Conservation (phyloP, 1,140 invertebrate genomes). For the Maniola jurtina region DNA sequence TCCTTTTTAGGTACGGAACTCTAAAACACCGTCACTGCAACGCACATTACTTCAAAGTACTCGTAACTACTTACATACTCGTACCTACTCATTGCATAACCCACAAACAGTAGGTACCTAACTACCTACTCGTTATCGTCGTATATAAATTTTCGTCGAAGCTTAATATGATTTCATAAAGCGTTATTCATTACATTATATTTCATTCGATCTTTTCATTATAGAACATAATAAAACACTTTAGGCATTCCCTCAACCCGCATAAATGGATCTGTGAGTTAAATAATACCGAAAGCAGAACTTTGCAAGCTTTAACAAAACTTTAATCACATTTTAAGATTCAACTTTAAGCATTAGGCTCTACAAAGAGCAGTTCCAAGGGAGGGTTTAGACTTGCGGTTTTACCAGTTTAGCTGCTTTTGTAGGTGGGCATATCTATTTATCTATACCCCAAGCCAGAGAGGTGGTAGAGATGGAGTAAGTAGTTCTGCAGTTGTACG, state of each 20-base stretch:
- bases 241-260: constrained; percentile 6
- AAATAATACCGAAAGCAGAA: constrained; percentile 18
- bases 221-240: constrained; percentile 16
- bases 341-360: constrained; percentile 17
- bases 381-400: constrained; percentile 13
- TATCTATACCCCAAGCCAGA: too few relatives aligned
- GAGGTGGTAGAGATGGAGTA: too few relatives aligned
- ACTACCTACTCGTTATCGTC: background rate
- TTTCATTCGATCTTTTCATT: constrained; percentile 16
- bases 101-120: too few relatives aligned
- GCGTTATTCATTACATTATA: constrained; percentile 17
- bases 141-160: too few relatives aligned
- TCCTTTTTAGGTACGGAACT: too few relatives aligned
- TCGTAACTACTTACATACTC: too few relatives aligned
- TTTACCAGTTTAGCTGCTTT: background rate
- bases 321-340: constrained; percentile 20
- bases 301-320: constrained; percentile 13
- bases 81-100: too few relatives aligned
- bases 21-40: too few relatives aligned
- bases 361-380: constrained; percentile 18
- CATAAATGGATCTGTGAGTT: constrained; percentile 5
- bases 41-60: too few relatives aligned
- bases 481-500: too few relatives aligned
- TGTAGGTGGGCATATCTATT: too few relatives aligned
- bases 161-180: constrained; percentile 6